Evolutionary conservation across 1,140 invertebrate species (phyloP).

Genomic region (Sarcophaga bullata): DNA sequence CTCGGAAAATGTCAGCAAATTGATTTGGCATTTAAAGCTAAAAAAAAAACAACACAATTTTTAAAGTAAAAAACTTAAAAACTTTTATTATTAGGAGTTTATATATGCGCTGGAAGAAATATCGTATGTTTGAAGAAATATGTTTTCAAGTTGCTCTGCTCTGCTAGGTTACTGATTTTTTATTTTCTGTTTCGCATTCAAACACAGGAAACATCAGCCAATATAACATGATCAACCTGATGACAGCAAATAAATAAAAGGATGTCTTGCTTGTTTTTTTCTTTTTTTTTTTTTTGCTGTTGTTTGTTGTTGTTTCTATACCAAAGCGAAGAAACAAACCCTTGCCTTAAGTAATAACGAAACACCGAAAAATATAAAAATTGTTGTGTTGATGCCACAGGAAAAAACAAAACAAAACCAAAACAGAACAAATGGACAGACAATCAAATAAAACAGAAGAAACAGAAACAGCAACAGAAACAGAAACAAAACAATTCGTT

Average conservation of each 20-base stretch:
- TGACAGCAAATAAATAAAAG: conserved; percentile 41
- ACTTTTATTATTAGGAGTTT: no score
- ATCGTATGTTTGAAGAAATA: no score
- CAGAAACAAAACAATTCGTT: conserved; percentile 63
- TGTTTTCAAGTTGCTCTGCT: no score
- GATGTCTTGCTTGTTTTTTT: no score
- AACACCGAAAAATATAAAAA: not conserved
- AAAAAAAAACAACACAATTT: no score
- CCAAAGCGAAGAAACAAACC: conserved; percentile 18
- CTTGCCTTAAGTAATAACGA: conserved; percentile 18
- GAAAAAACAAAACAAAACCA: no score
- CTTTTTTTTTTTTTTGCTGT: conserved; percentile 13
- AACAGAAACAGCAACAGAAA: not conserved
- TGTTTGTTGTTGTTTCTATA: not conserved
- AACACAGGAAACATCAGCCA: conserved; percentile 34
- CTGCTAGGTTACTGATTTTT: not conserved
- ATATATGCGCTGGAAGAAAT: no score
- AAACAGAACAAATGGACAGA: not conserved
- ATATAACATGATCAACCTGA: conserved; percentile 31
- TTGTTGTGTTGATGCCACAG: not conserved
- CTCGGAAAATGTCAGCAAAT: conserved; percentile 33
- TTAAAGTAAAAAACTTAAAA: no score
- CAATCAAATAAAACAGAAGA: not conserved
- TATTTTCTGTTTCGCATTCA: not conserved
- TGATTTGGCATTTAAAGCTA: conserved; percentile 39